A percentile compares a stretch with the other conserved stretches of the same genome.
Conservation (phyloP, 2,113 vertebrate species). For the Apodemus sylvaticus region DNA sequence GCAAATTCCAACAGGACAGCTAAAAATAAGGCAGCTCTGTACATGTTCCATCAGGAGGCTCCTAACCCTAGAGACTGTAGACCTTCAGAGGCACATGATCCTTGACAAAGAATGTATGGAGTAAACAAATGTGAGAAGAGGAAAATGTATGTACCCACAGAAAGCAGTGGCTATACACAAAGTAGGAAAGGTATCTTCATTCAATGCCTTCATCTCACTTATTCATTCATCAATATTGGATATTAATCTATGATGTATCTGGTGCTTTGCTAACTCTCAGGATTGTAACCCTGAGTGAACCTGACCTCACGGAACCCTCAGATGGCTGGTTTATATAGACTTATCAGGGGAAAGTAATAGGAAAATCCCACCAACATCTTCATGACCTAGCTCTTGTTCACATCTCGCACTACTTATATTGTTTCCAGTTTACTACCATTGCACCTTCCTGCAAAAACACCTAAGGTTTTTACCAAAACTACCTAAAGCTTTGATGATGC, state of each 20-base stretch:
- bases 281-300: not conserved
- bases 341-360: not conserved
- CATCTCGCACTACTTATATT: not conserved
- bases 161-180: not conserved
- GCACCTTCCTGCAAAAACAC: not conserved
- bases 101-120: not conserved
- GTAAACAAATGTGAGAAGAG: not conserved
- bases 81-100: not conserved
- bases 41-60: not conserved
- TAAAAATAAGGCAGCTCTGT: not conserved
- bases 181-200: not conserved
- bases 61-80: rapidly evolving
- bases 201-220: not conserved
- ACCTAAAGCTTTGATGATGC: not conserved
- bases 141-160: not conserved
- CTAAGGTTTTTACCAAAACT: not conserved
- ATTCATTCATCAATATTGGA: not conserved
- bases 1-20: not conserved
- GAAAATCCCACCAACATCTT: not conserved
- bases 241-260: not conserved
- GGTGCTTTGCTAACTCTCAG: not conserved
- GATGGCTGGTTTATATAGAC: not conserved
- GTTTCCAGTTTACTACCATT: not conserved
- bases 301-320: not conserved
- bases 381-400: not conserved